Evolutionary conservation across 2,797 vertebrate genomes (phyloP).

Genomic region (Pseudomugil gertrudae): DNA sequence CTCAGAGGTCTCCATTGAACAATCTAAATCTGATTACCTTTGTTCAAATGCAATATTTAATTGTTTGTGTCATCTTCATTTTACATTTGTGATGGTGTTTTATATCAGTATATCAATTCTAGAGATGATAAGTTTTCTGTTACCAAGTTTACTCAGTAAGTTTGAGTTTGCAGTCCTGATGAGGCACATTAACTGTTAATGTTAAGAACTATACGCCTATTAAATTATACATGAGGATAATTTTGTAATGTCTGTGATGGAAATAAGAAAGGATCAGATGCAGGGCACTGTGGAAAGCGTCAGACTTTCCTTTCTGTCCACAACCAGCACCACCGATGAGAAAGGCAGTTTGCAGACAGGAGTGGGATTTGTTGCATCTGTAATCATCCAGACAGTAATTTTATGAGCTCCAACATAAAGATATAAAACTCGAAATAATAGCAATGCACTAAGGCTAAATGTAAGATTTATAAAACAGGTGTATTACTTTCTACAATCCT

Average conservation of each 20-base stretch:
- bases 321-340: background rate
- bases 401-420: background rate
- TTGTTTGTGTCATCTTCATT: background rate
- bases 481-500: background rate
- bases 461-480: background rate
- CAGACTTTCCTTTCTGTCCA: background rate
- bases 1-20: conserved; percentile 35
- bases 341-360: background rate
- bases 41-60: conserved; percentile 10
- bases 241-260: background rate
- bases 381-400: background rate
- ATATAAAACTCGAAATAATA: background rate
- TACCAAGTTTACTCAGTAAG: background rate
- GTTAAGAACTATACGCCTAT: background rate
- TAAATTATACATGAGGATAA: background rate
- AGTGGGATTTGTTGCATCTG: background rate
- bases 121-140: background rate
- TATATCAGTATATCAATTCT: background rate
- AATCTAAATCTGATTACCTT: conserved; percentile 28
- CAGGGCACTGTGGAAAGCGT: background rate
- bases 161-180: background rate
- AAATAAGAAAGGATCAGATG: background rate
- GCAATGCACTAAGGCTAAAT: background rate
- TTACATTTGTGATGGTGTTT: background rate
- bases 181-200: background rate